These are phyloP conservation scores for Reticulitermes speratus DNA, from an alignment of 1,140 invertebrate species.

Conservation along the genomic window DNA sequence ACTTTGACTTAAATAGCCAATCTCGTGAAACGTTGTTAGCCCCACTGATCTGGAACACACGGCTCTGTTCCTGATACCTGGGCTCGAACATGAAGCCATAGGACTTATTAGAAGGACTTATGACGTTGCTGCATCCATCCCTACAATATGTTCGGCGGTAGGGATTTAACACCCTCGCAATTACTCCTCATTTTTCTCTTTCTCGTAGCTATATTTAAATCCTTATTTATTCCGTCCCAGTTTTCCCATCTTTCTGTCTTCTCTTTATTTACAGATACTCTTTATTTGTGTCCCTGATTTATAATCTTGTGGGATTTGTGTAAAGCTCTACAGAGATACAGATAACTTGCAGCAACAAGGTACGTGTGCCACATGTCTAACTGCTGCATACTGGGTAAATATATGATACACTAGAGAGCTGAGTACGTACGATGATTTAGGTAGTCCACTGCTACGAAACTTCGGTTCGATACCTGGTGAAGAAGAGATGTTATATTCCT, in stretches of 20 bases:
- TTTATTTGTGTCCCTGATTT: neutral
- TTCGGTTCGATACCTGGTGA: no score
- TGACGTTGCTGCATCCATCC: neutral
- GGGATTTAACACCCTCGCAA: neutral
- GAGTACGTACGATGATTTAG: no score
- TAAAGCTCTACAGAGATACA: neutral
- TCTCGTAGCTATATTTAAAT: neutral
- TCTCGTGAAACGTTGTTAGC: no score
- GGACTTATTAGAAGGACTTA: no score
- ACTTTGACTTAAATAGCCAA: no score
- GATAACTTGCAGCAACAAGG: neutral
- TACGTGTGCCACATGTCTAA: neutral
- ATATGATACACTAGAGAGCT: no score
- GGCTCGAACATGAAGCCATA: no score
- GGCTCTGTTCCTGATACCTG: no score
- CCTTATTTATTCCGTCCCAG: conserved; percentile 11
- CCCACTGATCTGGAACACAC: no score
- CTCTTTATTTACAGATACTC: conserved; percentile 4
- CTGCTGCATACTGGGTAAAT: no score
- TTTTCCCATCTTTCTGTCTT: neutral
- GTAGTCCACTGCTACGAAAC: no score
- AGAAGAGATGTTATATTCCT: no score
- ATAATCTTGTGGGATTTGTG: conserved; percentile 12
- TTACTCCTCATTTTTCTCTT: neutral
- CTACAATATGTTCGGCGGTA: neutral